Conservation (phyloP, 2,888 invertebrate genomes). For the Cephus runcator region DNA sequence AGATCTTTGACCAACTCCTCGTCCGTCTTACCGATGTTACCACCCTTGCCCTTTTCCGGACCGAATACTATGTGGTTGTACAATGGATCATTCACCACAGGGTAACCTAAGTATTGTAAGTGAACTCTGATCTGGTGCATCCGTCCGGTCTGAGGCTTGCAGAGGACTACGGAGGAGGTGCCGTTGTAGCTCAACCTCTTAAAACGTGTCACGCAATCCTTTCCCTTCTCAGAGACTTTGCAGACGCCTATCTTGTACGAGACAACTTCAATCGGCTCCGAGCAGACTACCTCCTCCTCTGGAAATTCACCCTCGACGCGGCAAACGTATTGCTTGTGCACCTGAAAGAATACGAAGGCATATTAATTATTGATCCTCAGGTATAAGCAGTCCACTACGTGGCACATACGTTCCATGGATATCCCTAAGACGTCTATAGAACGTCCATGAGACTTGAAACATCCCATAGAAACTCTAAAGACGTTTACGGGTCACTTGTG, state of each 20-base stretch:
- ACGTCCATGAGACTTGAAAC: not conserved
- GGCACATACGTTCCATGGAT: too few relatives aligned
- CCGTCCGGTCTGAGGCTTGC: slow-evolving; percentile 94
- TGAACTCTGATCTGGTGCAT: slow-evolving; percentile 99
- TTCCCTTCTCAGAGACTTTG: slow-evolving; percentile 92
- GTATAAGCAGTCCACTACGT: not conserved
- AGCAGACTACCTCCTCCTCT: slow-evolving; percentile 87
- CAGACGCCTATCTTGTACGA: slow-evolving; percentile 97
- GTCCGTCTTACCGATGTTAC: slow-evolving; percentile 88
- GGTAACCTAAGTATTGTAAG: slow-evolving; percentile 96
- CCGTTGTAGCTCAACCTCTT: slow-evolving; percentile 89
- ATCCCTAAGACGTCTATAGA: too few relatives aligned
- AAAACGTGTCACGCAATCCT: slow-evolving; percentile 92
- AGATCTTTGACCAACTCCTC: slow-evolving; percentile 89
- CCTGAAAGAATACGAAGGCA: slow-evolving; percentile 56
- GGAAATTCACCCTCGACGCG: slow-evolving; percentile 95
- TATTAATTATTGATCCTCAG: not conserved
- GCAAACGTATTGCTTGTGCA: slow-evolving; percentile 95
- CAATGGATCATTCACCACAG: slow-evolving; percentile 96
- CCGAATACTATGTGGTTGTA: slow-evolving; percentile 98
- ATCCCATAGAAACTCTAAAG: not conserved
- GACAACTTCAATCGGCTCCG: slow-evolving; percentile 91
- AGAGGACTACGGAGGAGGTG: slow-evolving; percentile 91
- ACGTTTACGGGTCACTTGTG: not conserved
- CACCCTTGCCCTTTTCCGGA: slow-evolving; percentile 86